Evolutionary conservation across 23 tunicate genomes (phyloP).

Genomic region (Pegea sp.): DNA sequence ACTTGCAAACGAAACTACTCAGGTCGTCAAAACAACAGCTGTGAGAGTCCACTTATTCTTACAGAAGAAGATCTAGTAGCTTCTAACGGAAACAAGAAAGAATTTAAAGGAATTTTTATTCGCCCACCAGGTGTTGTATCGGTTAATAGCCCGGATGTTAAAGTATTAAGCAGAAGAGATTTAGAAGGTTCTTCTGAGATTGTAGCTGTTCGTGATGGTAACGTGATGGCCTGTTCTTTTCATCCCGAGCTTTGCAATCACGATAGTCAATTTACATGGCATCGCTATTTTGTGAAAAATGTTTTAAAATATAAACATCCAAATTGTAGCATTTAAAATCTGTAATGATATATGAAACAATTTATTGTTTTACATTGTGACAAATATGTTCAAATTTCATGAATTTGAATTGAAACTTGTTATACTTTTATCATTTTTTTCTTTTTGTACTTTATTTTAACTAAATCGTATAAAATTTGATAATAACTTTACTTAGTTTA

Average conservation of each 20-base stretch:
- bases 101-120: slow-evolving; percentile 24
- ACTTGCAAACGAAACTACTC: slow-evolving; percentile 46
- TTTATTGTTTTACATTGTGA: not conserved
- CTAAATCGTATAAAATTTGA: no score
- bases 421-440: no score
- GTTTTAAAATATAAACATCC: no score
- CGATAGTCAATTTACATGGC: slow-evolving; percentile 41
- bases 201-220: slow-evolving; percentile 25
- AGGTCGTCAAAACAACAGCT: slow-evolving; percentile 39
- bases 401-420: no score
- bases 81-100: not conserved
- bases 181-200: not conserved
- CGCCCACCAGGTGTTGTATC: slow-evolving; percentile 46
- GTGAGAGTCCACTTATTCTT: slow-evolving; percentile 7
- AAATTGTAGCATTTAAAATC: not conserved
- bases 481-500: no score
- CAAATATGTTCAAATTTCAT: no score
- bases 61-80: slow-evolving; percentile 9
- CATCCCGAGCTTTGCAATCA: slow-evolving; percentile 87
- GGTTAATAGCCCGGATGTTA: slow-evolving; percentile 15
- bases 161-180: slow-evolving; percentile 20
- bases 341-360: not conserved
- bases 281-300: slow-evolving; percentile 18
- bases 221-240: slow-evolving; percentile 45
- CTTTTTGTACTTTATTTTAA: no score